phyloP scores from a whole-genome alignment of 2,113 vertebrate genomes.

The Otocyon megalotis region DNA sequence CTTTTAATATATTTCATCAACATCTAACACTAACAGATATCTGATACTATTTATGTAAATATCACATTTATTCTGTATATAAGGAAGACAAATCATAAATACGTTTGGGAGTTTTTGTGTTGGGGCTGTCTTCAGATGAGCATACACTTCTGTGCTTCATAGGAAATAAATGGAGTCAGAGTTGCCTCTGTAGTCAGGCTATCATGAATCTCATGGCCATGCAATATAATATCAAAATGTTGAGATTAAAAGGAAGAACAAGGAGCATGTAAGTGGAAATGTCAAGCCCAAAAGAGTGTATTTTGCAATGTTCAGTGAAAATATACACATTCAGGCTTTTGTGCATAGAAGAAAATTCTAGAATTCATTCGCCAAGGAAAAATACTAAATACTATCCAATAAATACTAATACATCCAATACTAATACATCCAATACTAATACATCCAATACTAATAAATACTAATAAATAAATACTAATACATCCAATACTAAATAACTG shows the following conservation, averaged over 20 bases:
- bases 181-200: not conserved
- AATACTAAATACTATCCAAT: too few relatives aligned
- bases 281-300: not conserved
- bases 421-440: not conserved
- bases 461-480: too few relatives aligned
- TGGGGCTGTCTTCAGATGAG: not conserved
- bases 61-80: not conserved
- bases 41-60: not conserved
- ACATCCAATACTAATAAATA: not conserved
- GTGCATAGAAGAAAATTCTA: not conserved
- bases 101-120: not conserved
- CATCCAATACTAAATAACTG: not conserved
- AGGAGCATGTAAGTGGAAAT: conserved; percentile 4
- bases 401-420: too few relatives aligned
- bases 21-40: not conserved
- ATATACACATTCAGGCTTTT: not conserved
- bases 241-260: conserved; percentile 37
- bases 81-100: not conserved
- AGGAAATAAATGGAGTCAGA: not conserved
- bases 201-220: not conserved
- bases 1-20: not conserved
- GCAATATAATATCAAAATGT: conserved; percentile 19
- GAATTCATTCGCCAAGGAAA: not conserved
- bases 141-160: not conserved
- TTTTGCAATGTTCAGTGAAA: conserved; percentile 20